Evolutionary conservation across 2,888 invertebrate genomes (phyloP), one percentile per base, ranked within the genome.

Genomic region (Parasteatoda lunata): DNA sequence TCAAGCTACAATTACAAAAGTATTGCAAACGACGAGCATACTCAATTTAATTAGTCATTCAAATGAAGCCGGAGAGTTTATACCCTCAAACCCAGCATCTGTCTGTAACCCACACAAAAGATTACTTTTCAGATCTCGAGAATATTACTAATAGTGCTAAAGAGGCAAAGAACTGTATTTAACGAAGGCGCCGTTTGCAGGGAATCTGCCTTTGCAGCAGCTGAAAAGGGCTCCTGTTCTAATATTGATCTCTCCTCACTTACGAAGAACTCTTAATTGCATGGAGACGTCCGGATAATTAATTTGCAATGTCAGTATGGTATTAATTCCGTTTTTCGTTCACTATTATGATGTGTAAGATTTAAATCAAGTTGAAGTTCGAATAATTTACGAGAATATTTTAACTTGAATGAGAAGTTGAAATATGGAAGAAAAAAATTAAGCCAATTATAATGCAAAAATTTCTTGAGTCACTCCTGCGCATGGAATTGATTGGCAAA

Each of bases 271-370:
- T 45, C n/a, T 66, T 68, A 68, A 77, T 77, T 77, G 77, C 77
- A 68, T 52, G n/a, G 66, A 77, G 68, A 52, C 66, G 52, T 66
- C 51, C 11, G n/a, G 49, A 68, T 77, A 77, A 77, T 68, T 77
- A 77, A 77, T 68, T 77, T 77, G 51, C 77, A 68, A 68, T 77
- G 68, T 77, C 77, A 52, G 66, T 52, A 52, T 15, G 65, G 9
- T 8, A 59, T 59, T 13, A 59, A n/a, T 59, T 59, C 59, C 59
- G 3, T 7, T 59, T 59, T n/a, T 59, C n/a, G 11, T 59, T 30
- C 30, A 30, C 30, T 30, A 30, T 30, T 30, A 30, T 30, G 30
- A 30, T 30, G 30, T 30, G 30, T 30, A 30, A 30, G 30, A 30
- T 30, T 30, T 30, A 30, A 30, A 30, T 30, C 30, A 30, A 30